A percentile compares a stretch with the other conserved stretches of the same genome.
phyloP scores from a whole-genome alignment of 1,140 invertebrate species.

The Chironomus tepperi region DNA sequence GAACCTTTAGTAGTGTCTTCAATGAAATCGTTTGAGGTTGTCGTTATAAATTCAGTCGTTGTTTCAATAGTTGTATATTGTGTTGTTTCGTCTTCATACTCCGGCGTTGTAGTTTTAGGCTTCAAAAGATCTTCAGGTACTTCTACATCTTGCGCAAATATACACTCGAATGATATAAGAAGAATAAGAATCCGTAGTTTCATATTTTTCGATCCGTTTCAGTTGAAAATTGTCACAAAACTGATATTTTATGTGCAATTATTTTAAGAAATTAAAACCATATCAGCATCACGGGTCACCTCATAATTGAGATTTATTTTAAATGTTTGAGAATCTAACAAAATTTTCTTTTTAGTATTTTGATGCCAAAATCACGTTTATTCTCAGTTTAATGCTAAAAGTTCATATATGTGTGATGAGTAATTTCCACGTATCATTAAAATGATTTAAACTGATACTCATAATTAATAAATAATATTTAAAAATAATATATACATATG shows the following conservation, averaged over 20 bases:
- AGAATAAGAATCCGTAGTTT: background rate
- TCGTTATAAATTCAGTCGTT: background rate
- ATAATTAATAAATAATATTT: too few species aligned
- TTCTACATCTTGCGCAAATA: background rate
- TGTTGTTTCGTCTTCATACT: background rate
- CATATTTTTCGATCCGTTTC: background rate
- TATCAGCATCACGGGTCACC: background rate
- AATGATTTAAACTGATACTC: too few species aligned
- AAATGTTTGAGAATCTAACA: background rate
- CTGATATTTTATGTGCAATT: constrained; percentile 1
- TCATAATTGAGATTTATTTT: background rate
- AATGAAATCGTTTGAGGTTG: background rate
- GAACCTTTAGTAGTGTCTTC: background rate
- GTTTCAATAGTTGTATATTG: background rate
- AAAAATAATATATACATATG: too few species aligned
- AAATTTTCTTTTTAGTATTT: background rate
- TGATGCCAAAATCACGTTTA: background rate
- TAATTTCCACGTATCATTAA: background rate
- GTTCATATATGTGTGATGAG: background rate
- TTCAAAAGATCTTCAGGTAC: background rate
- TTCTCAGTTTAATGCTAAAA: background rate
- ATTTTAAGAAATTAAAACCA: background rate
- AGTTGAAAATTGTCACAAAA: background rate
- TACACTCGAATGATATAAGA: background rate
- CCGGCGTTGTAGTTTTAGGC: background rate